These are phyloP conservation scores for Tachina grossa DNA, from an alignment of 2,888 invertebrate species.

Conservation along the genomic window DNA sequence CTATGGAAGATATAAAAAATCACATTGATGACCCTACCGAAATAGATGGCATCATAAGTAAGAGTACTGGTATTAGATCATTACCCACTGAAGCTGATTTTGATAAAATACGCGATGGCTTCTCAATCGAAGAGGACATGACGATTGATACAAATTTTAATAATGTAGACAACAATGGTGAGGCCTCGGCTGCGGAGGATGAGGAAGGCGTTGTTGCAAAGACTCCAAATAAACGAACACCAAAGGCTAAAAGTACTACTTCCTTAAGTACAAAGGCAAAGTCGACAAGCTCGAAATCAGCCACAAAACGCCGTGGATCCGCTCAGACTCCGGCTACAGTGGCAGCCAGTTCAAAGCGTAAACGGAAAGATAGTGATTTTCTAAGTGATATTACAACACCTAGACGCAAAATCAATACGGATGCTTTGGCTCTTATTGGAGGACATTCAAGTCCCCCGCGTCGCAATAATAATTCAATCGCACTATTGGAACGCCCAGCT, in stretches of 20 bases:
- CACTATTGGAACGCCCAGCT: constrained; percentile 81
- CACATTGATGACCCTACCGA: constrained; percentile 87
- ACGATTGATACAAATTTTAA: constrained; percentile 63
- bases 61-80: constrained; percentile 76
- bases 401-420: constrained; percentile 77
- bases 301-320: constrained; percentile 77
- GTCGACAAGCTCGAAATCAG: constrained; percentile 71
- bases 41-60: constrained; percentile 79
- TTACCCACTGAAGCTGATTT: constrained; percentile 87
- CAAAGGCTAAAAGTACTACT: constrained; percentile 78
- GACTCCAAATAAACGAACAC: constrained; percentile 77
- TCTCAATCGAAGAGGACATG: constrained; percentile 75
- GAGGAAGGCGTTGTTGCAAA: constrained; percentile 59
- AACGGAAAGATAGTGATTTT: constrained; percentile 80
- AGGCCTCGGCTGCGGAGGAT: constrained; percentile 53
- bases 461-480: constrained; percentile 79
- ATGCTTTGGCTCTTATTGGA: constrained; percentile 75
- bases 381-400: constrained; percentile 73
- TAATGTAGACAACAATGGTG: constrained; percentile 74
- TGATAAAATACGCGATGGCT: constrained; percentile 86
- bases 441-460: constrained; percentile 73
- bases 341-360: constrained; percentile 81
- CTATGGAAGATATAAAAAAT: constrained; percentile 90
- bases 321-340: constrained; percentile 70
- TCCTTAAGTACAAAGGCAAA: constrained; percentile 75